Evolutionary conservation across 2,888 invertebrate species (phyloP).

Genomic region (Acrobasis consociella): DNA sequence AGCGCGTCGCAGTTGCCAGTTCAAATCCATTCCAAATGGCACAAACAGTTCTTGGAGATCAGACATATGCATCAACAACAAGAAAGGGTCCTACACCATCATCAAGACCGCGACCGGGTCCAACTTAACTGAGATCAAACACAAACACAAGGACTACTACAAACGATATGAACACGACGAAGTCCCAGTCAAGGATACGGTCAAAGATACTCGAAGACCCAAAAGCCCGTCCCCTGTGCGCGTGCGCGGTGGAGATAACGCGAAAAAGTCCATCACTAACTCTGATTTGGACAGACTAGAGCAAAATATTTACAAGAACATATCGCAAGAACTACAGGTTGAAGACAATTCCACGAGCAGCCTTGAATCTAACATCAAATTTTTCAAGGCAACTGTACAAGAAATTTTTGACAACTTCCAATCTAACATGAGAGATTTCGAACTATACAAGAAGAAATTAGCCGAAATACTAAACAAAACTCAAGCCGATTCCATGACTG

Average conservation of each 20-base stretch:
- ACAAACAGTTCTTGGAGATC: slow-evolving; percentile 42
- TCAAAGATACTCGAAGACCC: slow-evolving; percentile 5
- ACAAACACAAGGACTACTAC: slow-evolving; percentile 51
- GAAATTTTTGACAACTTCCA: slow-evolving; percentile 69
- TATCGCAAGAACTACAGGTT: slow-evolving; percentile 58
- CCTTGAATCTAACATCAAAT: slow-evolving; percentile 64
- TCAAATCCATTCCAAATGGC: not conserved
- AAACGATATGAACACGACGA: slow-evolving; percentile 64
- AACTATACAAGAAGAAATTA: slow-evolving; percentile 62
- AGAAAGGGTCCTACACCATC: slow-evolving; percentile 10
- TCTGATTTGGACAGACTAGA: slow-evolving; percentile 62
- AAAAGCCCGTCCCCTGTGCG: not conserved
- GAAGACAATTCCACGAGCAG: slow-evolving; percentile 48
- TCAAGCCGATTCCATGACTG: slow-evolving; percentile 51
- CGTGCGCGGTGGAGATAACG: not conserved
- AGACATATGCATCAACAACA: slow-evolving; percentile 35
- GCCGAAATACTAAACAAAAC: slow-evolving; percentile 61
- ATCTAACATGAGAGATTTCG: slow-evolving; percentile 60
- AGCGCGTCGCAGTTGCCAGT: not conserved
- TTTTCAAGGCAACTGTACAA: slow-evolving; percentile 65
- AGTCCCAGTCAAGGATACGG: slow-evolving; percentile 59
- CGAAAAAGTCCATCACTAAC: slow-evolving; percentile 47
- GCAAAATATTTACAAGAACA: slow-evolving; percentile 52
- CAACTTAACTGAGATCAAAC: slow-evolving; percentile 19
- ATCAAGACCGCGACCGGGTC: not conserved